These are phyloP conservation scores for Spilarctia lutea DNA, from an alignment of 2,888 invertebrate genomes.

Conservation along the genomic window DNA sequence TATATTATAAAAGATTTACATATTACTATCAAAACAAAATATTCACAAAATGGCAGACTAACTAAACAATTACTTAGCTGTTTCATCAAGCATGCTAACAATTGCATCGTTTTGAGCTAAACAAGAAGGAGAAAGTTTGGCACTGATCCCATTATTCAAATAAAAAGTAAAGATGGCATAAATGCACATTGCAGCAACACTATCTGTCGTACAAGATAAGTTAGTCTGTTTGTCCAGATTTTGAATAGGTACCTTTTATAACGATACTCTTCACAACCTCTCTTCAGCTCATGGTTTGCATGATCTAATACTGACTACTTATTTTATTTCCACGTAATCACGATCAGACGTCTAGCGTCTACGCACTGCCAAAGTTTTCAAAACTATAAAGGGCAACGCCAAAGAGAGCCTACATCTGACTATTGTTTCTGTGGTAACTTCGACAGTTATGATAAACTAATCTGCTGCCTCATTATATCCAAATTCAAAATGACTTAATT, in stretches of 20 bases:
- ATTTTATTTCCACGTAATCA: conserved; percentile 51
- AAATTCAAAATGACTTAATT: conserved; percentile 83
- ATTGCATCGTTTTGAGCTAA: conserved; percentile 86
- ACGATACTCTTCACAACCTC: conserved; percentile 84
- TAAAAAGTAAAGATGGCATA: conserved; percentile 81
- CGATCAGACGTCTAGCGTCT: conserved; percentile 47
- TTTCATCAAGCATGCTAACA: conserved; percentile 85
- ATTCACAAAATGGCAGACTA: conserved; percentile 87
- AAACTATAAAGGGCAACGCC: conserved; percentile 71
- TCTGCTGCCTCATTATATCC: conserved; percentile 82
- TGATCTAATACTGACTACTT: conserved; percentile 80
- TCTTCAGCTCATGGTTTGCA: conserved; percentile 80
- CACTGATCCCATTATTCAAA: conserved; percentile 85
- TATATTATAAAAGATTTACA: conserved; percentile 87
- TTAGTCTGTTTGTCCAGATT: conserved; percentile 84
- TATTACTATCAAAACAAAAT: conserved; percentile 87
- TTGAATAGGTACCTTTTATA: conserved; percentile 86
- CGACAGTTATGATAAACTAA: conserved; percentile 77
- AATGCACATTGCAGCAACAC: conserved; percentile 85
- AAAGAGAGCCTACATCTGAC: conserved; percentile 84
- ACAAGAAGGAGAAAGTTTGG: conserved; percentile 86
- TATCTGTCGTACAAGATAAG: conserved; percentile 74
- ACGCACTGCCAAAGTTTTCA: conserved; percentile 60
- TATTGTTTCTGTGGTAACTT: conserved; percentile 84
- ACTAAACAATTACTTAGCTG: conserved; percentile 86